Evolutionary conservation across 1,140 invertebrate genomes (phyloP).

Genomic region (Pogonomyrmex barbatus): DNA sequence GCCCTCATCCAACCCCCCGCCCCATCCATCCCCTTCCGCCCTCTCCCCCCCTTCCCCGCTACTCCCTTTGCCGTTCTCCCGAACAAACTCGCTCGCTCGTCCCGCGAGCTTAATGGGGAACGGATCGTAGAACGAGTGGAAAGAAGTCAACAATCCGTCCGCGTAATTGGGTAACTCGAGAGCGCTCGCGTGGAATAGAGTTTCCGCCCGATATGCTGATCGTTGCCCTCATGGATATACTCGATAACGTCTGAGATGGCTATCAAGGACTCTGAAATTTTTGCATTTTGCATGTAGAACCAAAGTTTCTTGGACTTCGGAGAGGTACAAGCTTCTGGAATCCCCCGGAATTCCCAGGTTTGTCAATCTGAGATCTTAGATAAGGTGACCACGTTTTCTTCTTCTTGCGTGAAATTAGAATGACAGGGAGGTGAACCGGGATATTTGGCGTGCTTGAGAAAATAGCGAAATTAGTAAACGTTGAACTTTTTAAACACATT

Average conservation of each 20-base stretch:
- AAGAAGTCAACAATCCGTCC: slow-evolving; percentile 58
- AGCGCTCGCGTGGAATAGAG: neutral
- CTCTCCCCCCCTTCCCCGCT: too few relatives aligned
- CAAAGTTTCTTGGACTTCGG: neutral
- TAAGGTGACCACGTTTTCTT: neutral
- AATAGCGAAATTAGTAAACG: neutral
- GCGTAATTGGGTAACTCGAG: slow-evolving; percentile 58
- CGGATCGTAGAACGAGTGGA: slow-evolving; percentile 41
- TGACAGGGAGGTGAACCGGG: neutral
- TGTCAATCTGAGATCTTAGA: neutral
- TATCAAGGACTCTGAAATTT: slow-evolving; percentile 36
- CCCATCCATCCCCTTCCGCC: too few relatives aligned
- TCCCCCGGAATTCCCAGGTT: neutral
- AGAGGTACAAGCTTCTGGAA: neutral
- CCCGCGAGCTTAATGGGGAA: slow-evolving; percentile 23
- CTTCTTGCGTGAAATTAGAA: neutral
- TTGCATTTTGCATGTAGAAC: slow-evolving; percentile 43
- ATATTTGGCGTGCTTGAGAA: neutral
- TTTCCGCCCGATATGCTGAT: slow-evolving; percentile 33
- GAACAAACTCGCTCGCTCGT: neutral
- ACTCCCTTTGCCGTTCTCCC: neutral
- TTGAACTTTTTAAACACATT: neutral
- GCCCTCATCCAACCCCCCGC: too few relatives aligned
- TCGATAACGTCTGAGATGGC: slow-evolving; percentile 15
- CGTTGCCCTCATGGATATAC: neutral